Evolutionary conservation across 2,888 invertebrate species (phyloP).

Genomic region (Acrobasis suavella): DNA sequence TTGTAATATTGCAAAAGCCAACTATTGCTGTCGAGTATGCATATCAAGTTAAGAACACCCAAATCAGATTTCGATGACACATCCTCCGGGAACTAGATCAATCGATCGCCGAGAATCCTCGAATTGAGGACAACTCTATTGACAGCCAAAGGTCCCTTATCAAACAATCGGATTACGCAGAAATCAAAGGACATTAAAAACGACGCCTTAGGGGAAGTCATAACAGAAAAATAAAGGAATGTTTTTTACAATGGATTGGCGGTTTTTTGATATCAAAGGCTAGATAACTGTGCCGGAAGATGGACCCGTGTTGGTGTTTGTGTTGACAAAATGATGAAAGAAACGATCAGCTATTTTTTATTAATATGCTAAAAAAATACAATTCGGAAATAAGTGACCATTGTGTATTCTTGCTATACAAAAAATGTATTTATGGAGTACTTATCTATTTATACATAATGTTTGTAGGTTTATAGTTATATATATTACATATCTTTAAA

Average conservation of each 20-base stretch:
- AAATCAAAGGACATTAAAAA: constrained; percentile 5
- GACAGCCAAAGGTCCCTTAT: not conserved
- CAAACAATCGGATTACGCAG: constrained; percentile 7
- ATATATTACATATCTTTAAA: no score
- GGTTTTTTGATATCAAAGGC: not conserved
- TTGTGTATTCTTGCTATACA: no score
- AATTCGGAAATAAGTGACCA: no score
- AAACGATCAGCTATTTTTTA: no score
- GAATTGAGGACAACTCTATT: not conserved
- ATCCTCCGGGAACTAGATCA: not conserved
- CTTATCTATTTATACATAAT: no score
- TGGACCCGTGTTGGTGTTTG: no score
- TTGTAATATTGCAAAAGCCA: no score
- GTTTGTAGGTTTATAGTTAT: no score
- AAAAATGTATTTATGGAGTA: no score
- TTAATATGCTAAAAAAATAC: no score
- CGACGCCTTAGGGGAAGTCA: not conserved
- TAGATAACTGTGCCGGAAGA: not conserved
- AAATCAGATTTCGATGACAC: not conserved
- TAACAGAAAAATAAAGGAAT: not conserved
- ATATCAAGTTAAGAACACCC: not conserved
- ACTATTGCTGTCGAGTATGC: no score
- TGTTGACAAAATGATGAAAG: no score
- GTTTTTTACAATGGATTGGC: not conserved
- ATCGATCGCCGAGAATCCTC: not conserved